Percentiles rank a stretch among this genome's conserved stretches.
phyloP scores from a whole-genome alignment of 2,888 invertebrate species.

The Adineta ricciae region DNA sequence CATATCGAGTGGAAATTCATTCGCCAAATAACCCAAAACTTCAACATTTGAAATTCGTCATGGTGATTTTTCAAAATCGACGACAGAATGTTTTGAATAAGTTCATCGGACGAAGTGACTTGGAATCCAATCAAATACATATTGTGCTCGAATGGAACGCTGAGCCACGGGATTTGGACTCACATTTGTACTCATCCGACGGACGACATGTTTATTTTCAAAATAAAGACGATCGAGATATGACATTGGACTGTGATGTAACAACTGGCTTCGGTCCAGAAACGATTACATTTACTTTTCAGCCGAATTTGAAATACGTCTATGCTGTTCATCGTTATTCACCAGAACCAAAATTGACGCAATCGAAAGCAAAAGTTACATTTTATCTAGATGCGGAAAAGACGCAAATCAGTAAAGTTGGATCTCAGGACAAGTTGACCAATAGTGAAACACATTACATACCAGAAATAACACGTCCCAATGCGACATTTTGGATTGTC shows the following conservation, averaged over 20 bases:
- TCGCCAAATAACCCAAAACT: background rate
- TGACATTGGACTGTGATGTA: background rate
- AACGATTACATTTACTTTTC: background rate
- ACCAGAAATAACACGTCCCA: no score
- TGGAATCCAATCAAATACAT: background rate
- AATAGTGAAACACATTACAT: no score
- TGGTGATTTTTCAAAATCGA: background rate
- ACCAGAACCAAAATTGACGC: no score
- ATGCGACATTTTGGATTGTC: no score
- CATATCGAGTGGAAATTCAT: background rate
- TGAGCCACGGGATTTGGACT: background rate
- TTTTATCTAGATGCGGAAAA: no score
- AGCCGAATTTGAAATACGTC: no score
- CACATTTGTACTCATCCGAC: background rate
- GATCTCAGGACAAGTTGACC: no score
- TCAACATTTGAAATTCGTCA: background rate
- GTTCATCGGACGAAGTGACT: background rate
- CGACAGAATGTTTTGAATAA: background rate
- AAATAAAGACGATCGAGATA: background rate
- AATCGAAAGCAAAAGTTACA: no score
- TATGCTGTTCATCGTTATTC: no score
- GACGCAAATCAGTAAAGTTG: no score
- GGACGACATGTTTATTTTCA: background rate
- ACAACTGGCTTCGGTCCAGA: background rate
- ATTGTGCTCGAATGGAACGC: background rate